Percentiles rank a stretch among this genome's conserved stretches.
phyloP scores from a whole-genome alignment of 2,113 vertebrate species.

The Chamaetylas fuelleborni region DNA sequence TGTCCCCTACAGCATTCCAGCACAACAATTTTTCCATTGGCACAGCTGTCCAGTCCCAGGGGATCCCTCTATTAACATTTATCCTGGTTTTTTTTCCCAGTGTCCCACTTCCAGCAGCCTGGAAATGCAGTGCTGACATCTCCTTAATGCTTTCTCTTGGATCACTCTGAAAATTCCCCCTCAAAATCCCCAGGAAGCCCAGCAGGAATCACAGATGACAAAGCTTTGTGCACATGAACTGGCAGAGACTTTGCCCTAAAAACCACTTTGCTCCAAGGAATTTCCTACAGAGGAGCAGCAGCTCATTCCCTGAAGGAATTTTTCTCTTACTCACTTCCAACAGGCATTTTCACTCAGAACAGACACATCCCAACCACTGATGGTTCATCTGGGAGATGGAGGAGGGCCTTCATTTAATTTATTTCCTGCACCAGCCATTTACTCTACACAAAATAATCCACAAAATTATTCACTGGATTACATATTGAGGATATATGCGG shows the following conservation, averaged over 20 bases:
- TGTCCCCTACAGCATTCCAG: background rate
- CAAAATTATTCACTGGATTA: background rate
- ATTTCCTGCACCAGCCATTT: background rate
- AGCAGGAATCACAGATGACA: background rate
- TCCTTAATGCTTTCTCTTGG: background rate
- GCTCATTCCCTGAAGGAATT: slow-evolving; percentile 17
- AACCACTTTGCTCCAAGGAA: background rate
- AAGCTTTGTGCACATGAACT: background rate
- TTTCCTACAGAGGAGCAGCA: background rate
- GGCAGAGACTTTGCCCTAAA: background rate
- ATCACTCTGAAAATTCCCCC: background rate
- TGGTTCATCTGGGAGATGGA: background rate
- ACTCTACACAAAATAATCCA: background rate
- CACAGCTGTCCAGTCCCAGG: background rate
- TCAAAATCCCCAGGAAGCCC: background rate
- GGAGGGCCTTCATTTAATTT: background rate
- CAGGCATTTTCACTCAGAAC: background rate
- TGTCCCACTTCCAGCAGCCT: background rate
- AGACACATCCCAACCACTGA: background rate
- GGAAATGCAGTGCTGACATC: background rate
- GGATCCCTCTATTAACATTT: background rate
- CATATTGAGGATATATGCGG: rapidly evolving
- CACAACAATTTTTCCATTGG: background rate
- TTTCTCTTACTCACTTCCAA: background rate
- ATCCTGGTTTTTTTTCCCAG: background rate